Evolutionary conservation across 2,888 invertebrate species (phyloP).

Genomic region (Nemurella pictetii): DNA sequence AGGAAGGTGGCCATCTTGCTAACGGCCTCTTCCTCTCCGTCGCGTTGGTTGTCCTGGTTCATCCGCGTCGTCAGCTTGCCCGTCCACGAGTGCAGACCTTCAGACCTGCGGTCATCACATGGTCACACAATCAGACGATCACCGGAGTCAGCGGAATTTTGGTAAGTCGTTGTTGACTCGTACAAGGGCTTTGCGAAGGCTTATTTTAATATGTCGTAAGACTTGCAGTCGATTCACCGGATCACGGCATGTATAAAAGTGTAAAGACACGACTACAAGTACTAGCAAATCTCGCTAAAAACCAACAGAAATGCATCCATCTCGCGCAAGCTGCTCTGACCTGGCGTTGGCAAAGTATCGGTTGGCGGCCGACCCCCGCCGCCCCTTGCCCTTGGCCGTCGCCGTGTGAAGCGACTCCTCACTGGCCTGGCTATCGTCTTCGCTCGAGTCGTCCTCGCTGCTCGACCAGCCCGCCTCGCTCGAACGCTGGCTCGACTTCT

Average conservation of each 20-base stretch:
- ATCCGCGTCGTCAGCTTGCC: constrained; percentile 75
- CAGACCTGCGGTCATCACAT: constrained; percentile 44
- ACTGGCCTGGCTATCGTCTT: background rate
- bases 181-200: no score
- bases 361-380: background rate
- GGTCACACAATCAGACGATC: no score
- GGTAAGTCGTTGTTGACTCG: no score
- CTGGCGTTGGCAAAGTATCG: background rate
- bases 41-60: constrained; percentile 85
- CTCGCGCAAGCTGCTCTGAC: no score
- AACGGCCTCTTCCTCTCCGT: constrained; percentile 77
- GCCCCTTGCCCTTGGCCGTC: background rate
- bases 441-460: constrained; percentile 13
- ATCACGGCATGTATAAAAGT: no score
- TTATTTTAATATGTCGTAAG: no score
- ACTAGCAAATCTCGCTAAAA: no score
- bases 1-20: constrained; percentile 67
- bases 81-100: constrained; percentile 71
- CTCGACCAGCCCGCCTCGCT: background rate
- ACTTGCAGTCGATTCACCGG: no score
- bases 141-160: no score
- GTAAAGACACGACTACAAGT: no score
- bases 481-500: background rate
- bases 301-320: no score
- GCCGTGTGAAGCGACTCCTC: background rate